phyloP scores from a whole-genome alignment of 2,113 vertebrate species.

The Zosterops pallidus region DNA sequence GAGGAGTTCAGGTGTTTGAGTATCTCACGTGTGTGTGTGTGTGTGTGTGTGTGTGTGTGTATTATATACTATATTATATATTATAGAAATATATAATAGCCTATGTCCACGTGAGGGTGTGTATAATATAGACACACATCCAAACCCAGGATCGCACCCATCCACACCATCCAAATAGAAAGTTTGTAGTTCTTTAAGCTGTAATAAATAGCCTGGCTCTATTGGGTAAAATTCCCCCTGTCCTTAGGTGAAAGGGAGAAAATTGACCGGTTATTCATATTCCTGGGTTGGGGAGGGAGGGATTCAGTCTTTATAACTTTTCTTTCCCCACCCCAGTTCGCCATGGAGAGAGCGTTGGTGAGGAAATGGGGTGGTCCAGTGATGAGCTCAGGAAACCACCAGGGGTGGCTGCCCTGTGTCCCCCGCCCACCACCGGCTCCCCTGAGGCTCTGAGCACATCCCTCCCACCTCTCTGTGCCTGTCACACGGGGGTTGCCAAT shows the following conservation, averaged over 20 bases:
- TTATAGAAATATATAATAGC: slow-evolving; percentile 56
- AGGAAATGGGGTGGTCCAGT: not conserved
- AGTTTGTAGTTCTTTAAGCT: not conserved
- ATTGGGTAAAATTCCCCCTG: not conserved
- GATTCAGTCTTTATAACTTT: not conserved
- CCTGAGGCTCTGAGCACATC: not conserved
- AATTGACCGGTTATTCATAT: not conserved
- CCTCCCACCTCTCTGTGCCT: slow-evolving; percentile 37
- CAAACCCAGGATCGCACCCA: not conserved
- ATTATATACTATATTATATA: slow-evolving; percentile 64
- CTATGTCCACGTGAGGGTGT: not conserved
- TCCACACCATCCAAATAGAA: not conserved
- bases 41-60: not conserved
- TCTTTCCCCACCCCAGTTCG: not conserved
- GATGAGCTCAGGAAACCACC: slow-evolving; percentile 38
- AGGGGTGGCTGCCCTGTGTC: not conserved
- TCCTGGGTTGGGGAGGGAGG: not conserved
- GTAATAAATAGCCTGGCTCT: slow-evolving; percentile 48
- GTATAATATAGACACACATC: slow-evolving; percentile 26
- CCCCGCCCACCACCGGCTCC: not conserved
- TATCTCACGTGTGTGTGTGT: not conserved
- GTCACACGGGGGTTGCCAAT: not conserved
- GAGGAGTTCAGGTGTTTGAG: not conserved
- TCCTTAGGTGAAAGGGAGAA: not conserved
- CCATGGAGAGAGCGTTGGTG: not conserved